Percentiles rank a stretch among this genome's conserved stretches.
Conservation (phyloP, 1,140 invertebrate species). For the Diploscapter pachys region DNA sequence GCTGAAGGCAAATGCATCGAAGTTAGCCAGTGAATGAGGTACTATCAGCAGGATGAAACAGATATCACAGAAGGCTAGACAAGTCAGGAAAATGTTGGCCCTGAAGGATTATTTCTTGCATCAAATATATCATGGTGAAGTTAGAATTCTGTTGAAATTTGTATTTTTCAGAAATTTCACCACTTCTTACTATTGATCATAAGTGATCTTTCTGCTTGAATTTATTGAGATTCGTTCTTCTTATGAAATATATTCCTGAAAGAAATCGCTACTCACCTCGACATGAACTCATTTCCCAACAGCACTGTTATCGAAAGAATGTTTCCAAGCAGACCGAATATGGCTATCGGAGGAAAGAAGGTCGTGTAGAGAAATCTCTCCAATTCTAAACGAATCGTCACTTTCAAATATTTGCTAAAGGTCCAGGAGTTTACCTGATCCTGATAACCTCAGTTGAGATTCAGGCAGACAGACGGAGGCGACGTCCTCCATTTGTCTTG, state of each 20-base stretch:
- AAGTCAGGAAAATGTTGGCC: conserved; percentile 32
- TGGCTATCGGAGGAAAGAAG: conserved; percentile 23
- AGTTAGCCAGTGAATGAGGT: conserved; percentile 34
- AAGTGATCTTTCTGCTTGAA: neutral
- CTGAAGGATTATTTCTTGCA: conserved; percentile 1
- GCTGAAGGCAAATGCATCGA: conserved; percentile 29
- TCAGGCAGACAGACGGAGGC: conserved; percentile 10
- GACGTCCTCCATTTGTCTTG: neutral
- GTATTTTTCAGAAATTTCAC: neutral
- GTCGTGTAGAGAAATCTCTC: conserved; percentile 24
- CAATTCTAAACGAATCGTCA: neutral
- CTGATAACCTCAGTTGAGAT: neutral
- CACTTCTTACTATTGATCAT: neutral
- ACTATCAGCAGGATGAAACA: conserved; percentile 34
- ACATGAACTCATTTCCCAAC: conserved; percentile 26
- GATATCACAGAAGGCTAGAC: conserved; percentile 27
- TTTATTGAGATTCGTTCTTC: neutral
- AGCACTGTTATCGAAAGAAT: conserved; percentile 23
- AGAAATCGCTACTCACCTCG: conserved; percentile 1
- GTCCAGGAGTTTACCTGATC: neutral
- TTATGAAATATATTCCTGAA: neutral
- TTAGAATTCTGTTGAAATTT: neutral
- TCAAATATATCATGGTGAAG: neutral
- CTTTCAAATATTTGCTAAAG: too few relatives aligned
- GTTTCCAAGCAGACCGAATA: conserved; percentile 25